phyloP scores from a whole-genome alignment of 2,113 vertebrate species.

The Clarias gariepinus region DNA sequence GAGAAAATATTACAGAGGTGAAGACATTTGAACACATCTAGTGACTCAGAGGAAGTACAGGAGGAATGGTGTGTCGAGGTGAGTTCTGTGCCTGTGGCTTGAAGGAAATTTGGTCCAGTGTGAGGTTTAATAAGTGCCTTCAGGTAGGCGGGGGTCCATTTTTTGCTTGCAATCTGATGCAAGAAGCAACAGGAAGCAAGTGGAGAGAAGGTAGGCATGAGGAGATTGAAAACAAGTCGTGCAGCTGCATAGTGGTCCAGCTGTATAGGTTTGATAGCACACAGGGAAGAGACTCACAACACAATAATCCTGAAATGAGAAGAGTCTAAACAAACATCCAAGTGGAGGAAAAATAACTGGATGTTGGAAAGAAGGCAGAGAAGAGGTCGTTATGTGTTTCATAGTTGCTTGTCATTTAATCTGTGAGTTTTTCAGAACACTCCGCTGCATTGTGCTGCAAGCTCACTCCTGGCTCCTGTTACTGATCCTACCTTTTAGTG shows the following conservation, averaged over 20 bases:
- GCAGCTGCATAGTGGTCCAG: constrained; percentile 7
- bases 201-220: neutral
- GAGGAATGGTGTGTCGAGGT: neutral
- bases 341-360: neutral
- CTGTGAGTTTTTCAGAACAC: neutral
- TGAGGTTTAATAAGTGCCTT: neutral
- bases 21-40: neutral
- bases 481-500: neutral
- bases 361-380: neutral
- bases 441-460: neutral
- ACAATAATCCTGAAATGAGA: neutral
- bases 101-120: neutral
- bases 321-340: neutral
- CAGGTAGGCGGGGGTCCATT: neutral
- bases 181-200: neutral
- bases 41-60: neutral
- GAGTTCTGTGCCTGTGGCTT: neutral
- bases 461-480: neutral
- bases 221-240: neutral
- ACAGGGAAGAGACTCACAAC: no score
- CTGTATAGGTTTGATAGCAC: neutral
- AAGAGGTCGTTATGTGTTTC: neutral
- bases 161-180: neutral
- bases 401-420: neutral
- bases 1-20: neutral